Conservation (phyloP, 2,797 vertebrate species). For the Gallinago solitaria region DNA sequence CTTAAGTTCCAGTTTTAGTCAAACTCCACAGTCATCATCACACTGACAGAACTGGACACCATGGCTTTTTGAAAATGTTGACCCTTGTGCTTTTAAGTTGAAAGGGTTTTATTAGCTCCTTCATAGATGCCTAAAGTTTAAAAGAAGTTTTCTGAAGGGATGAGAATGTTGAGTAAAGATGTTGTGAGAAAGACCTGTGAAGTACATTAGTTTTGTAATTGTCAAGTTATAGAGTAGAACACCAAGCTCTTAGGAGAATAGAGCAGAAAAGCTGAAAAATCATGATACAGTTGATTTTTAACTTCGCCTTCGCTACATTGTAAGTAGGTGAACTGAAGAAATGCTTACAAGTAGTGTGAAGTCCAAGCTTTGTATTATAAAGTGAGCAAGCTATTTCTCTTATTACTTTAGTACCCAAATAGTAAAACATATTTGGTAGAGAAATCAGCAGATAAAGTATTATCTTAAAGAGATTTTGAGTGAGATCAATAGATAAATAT, state of each 20-base stretch:
- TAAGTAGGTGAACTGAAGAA: neutral
- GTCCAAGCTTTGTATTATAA: neutral
- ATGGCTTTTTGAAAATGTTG: neutral
- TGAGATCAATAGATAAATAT: neutral
- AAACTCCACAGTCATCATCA: neutral
- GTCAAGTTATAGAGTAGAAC: neutral
- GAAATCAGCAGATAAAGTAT: neutral
- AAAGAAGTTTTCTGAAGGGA: neutral
- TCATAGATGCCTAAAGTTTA: neutral
- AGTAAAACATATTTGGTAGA: neutral
- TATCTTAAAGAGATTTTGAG: neutral
- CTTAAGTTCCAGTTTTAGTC: neutral
- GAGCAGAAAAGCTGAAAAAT: neutral
- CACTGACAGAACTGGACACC: neutral
- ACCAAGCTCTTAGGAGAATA: neutral
- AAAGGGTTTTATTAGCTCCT: neutral
- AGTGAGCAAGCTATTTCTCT: neutral
- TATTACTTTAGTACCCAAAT: neutral
- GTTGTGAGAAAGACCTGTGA: neutral
- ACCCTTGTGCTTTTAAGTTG: neutral
- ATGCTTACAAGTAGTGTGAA: neutral
- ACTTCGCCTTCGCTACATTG: neutral
- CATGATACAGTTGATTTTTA: neutral
- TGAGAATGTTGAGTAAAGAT: neutral
- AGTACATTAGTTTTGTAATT: neutral